phyloP scores from a whole-genome alignment of 2,113 vertebrate genomes.

The Callionymus lyra region DNA sequence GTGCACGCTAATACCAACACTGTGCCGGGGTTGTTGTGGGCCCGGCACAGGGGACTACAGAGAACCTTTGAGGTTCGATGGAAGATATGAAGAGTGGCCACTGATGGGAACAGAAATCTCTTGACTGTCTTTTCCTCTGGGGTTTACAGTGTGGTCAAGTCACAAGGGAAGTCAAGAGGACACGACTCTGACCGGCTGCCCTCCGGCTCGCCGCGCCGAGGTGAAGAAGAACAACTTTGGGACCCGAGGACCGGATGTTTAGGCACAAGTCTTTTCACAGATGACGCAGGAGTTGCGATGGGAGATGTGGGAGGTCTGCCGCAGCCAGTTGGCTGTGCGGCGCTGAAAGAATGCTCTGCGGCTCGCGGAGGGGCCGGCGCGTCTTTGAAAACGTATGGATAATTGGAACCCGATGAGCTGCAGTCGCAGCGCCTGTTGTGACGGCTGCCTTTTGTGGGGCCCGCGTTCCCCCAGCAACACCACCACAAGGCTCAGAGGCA shows the following conservation, averaged over 20 bases:
- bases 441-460: conserved; percentile 44
- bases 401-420: conserved; percentile 64
- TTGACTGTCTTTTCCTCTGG: conserved; percentile 14
- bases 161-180: conserved; percentile 42
- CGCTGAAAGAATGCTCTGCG: conserved; percentile 44
- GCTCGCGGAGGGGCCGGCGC: conserved; percentile 53
- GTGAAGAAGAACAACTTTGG: conserved; percentile 36
- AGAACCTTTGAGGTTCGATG: too few species aligned
- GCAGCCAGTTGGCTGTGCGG: conserved; percentile 26
- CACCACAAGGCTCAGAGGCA: conserved; percentile 44
- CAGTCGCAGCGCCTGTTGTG: conserved; percentile 58
- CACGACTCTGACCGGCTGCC: conserved; percentile 50
- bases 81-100: too few species aligned
- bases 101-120: too few species aligned
- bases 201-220: conserved; percentile 28
- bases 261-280: conserved; percentile 29
- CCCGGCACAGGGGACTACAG: too few species aligned
- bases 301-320: conserved; percentile 57
- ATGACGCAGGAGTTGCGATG: conserved; percentile 24
- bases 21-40: not conserved
- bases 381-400: conserved; percentile 65
- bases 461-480: conserved; percentile 29
- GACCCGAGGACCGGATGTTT: conserved; percentile 54
- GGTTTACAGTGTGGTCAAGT: conserved; percentile 32
- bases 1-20: conserved; percentile 17